phyloP scores from a whole-genome alignment of 2,113 vertebrate species.

The Glaucidium brasilianum region DNA sequence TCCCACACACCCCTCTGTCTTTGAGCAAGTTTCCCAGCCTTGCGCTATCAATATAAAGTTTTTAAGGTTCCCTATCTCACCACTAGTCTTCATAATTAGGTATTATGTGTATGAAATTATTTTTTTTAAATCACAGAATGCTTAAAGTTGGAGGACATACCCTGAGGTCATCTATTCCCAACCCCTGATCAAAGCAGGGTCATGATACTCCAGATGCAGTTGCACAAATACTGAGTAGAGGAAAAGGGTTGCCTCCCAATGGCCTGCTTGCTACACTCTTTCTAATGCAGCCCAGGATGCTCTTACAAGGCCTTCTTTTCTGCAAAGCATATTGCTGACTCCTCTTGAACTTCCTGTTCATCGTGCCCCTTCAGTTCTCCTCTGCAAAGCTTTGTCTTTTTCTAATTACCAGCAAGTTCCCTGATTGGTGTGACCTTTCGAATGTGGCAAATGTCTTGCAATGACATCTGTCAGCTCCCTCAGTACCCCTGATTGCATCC shows the following conservation, averaged over 20 bases:
- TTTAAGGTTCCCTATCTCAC: no score
- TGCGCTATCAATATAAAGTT: no score
- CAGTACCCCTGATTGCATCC: not conserved
- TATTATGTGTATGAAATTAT: not conserved
- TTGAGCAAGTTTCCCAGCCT: no score
- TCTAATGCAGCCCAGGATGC: not conserved
- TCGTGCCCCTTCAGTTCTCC: not conserved
- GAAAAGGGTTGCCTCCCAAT: not conserved
- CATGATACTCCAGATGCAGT: not conserved
- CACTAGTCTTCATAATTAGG: not conserved
- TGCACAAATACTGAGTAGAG: not conserved
- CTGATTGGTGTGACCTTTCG: not conserved
- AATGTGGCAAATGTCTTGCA: not conserved
- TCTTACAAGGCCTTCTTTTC: not conserved
- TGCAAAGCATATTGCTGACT: not conserved
- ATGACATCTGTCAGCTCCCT: not conserved
- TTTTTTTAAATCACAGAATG: not conserved
- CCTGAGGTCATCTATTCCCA: not conserved
- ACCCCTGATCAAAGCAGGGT: not conserved
- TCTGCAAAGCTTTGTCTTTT: not conserved
- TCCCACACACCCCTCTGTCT: no score
- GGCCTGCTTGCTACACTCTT: not conserved
- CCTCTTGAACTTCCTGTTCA: not conserved
- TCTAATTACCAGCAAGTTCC: not conserved
- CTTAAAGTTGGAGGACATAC: not conserved